Percentiles rank a stretch among this genome's conserved stretches.
Evolutionary conservation across 2,888 invertebrate species (phyloP).

Genomic region (Heliconius sara): DNA sequence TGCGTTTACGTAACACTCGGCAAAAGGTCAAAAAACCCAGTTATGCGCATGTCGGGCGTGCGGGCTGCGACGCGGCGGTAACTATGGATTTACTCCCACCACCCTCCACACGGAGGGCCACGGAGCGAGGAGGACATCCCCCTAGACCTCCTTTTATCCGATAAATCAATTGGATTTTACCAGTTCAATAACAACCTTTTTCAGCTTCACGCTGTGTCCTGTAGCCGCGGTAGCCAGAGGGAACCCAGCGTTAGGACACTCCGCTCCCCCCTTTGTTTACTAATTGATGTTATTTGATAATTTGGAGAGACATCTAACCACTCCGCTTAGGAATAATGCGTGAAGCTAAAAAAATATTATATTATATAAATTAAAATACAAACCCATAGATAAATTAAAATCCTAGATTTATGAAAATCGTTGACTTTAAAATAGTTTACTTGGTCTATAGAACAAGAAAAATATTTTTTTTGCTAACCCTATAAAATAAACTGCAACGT

Average conservation of each 20-base stretch:
- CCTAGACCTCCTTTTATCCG: not conserved
- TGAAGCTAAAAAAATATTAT: too few species aligned
- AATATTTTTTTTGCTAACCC: not conserved
- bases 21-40: conserved; percentile 17
- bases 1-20: conserved; percentile 1
- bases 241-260: too few species aligned
- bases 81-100: conserved; percentile 8
- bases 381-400: not conserved
- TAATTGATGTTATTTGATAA: too few species aligned
- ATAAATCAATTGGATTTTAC: not conserved
- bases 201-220: too few species aligned
- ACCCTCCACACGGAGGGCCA: not conserved
- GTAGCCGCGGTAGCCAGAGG: too few species aligned
- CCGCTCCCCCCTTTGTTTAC: too few species aligned
- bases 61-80: not conserved
- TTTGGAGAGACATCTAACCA: too few species aligned
- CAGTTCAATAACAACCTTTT: not conserved
- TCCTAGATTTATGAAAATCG: too few species aligned
- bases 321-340: too few species aligned
- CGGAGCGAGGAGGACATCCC: not conserved
- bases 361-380: not conserved
- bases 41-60: conserved; percentile 6
- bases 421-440: too few species aligned
- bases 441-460: too few species aligned
- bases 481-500: not conserved